Evolutionary conservation across 2,113 vertebrate species (phyloP).

Genomic region (Triplophysa siluroides): DNA sequence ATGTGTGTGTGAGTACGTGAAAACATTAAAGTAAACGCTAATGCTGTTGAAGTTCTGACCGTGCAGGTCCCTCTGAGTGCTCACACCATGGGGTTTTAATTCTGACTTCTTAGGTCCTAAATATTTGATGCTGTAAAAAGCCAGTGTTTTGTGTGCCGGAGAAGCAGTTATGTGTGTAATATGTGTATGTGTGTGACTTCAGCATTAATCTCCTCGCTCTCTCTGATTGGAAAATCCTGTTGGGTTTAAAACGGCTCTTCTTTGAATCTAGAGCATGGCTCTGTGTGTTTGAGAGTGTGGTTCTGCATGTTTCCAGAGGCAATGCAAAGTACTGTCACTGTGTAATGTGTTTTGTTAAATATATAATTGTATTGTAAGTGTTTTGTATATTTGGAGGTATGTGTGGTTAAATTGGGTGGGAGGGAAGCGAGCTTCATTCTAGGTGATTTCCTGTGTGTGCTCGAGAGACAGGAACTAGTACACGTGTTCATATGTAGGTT

Average conservation of each 20-base stretch:
- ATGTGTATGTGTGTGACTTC: slow-evolving; percentile 21
- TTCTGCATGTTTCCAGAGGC: background rate
- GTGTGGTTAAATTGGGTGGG: slow-evolving; percentile 11
- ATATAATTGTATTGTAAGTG: background rate
- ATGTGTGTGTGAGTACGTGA: background rate
- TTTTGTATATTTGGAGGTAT: background rate
- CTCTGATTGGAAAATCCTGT: slow-evolving; percentile 71
- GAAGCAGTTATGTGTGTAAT: slow-evolving; percentile 5
- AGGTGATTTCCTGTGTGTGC: slow-evolving; percentile 33
- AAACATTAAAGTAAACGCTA: background rate
- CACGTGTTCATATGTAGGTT: slow-evolving; percentile 2
- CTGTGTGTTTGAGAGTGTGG: slow-evolving; percentile 21
- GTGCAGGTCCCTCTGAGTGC: background rate
- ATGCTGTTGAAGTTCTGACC: background rate
- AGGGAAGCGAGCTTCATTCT: slow-evolving; percentile 25
- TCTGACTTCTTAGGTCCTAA: slow-evolving; percentile 52
- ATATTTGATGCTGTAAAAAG: slow-evolving; percentile 63
- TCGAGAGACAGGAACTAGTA: slow-evolving; percentile 13
- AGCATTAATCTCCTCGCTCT: slow-evolving; percentile 66
- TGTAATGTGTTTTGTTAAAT: slow-evolving; percentile 1
- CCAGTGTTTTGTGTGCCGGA: slow-evolving; percentile 33
- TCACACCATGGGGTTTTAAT: slow-evolving; percentile 40
- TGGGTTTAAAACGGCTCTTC: slow-evolving; percentile 60
- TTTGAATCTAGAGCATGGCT: slow-evolving; percentile 37
- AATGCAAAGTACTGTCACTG: background rate